Percentiles rank a stretch among this genome's conserved stretches.
Conservation (phyloP, 2,888 invertebrate genomes). For the Yponomeuta malinellus region DNA sequence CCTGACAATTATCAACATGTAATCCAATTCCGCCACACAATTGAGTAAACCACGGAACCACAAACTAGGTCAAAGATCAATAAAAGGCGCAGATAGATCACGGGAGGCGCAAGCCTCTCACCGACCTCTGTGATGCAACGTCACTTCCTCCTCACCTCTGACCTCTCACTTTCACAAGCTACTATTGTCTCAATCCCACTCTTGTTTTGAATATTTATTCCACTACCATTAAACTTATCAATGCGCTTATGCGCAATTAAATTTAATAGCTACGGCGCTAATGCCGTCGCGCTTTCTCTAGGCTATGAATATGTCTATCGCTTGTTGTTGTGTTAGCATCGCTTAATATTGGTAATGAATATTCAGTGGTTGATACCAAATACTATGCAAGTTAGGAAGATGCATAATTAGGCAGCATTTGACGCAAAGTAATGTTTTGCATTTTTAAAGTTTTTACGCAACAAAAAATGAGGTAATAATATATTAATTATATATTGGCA, state of each 20-base stretch:
- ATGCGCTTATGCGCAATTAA: background rate
- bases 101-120: constrained; percentile 11
- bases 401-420: background rate
- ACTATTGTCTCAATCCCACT: constrained; percentile 19
- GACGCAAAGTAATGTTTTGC: background rate
- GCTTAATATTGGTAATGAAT: background rate
- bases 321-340: background rate
- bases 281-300: background rate
- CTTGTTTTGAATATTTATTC: constrained; percentile 1
- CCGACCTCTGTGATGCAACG: constrained; percentile 21
- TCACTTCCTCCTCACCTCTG: constrained; percentile 19
- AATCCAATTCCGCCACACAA: background rate
- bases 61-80: constrained; percentile 13
- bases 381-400: background rate
- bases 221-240: background rate
- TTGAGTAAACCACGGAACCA: background rate
- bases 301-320: background rate
- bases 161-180: constrained; percentile 24
- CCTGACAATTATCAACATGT: background rate
- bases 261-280: background rate
- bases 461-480: background rate
- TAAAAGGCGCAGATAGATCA: constrained; percentile 9
- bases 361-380: background rate
- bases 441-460: background rate
- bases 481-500: background rate